These are phyloP conservation scores for Drosophila anomelani DNA, from an alignment of 2,888 invertebrate species.

Conservation along the genomic window DNA sequence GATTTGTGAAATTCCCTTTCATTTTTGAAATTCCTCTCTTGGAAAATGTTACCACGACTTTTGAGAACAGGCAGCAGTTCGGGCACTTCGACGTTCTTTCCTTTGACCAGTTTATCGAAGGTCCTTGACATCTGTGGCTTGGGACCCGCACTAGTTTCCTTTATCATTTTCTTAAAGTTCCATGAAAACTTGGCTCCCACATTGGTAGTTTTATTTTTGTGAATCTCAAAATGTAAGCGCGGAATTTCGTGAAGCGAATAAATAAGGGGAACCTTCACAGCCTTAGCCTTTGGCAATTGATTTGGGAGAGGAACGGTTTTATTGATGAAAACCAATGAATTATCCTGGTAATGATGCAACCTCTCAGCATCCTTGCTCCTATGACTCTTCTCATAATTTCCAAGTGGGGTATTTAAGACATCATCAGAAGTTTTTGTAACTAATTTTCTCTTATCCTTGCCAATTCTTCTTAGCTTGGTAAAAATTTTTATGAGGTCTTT, in stretches of 20 bases:
- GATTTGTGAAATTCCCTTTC: neutral
- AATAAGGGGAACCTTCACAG: neutral
- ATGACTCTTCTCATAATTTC: neutral
- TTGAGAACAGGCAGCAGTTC: neutral
- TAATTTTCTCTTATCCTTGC: neutral
- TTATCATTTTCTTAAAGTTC: neutral
- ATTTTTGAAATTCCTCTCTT: neutral
- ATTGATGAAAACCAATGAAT: neutral
- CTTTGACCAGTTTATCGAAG: constrained; percentile 1
- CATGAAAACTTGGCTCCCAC: constrained; percentile 18
- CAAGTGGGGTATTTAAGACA: neutral
- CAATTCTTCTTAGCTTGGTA: neutral
- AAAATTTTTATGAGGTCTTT: neutral
- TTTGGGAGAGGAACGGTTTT: neutral
- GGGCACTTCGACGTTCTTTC: neutral
- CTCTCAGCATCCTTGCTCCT: too few species aligned
- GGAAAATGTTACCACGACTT: neutral
- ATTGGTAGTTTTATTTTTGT: neutral
- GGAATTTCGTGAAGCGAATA: neutral
- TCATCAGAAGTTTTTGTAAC: neutral
- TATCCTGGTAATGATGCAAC: neutral
- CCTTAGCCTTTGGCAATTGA: neutral
- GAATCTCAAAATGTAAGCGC: neutral
- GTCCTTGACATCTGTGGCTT: neutral
- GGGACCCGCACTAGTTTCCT: too few species aligned